A percentile compares a stretch with the other conserved stretches of the same genome.
Conservation (phyloP, 2,113 vertebrate genomes). For the Zeus faber region DNA sequence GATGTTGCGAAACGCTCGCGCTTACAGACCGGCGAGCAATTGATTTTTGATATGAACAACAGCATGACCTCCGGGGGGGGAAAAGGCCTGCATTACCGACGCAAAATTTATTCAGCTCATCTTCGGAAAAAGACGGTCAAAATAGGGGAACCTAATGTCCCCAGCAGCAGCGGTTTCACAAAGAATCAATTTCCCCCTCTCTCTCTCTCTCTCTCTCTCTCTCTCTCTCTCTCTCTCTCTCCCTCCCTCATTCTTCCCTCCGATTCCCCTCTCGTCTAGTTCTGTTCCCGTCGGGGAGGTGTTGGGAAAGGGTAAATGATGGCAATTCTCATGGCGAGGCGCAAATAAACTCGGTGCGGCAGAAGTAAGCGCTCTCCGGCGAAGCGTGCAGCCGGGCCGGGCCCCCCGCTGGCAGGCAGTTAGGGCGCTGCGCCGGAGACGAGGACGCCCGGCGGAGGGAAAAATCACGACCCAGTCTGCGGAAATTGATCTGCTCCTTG, state of each 20-base stretch:
- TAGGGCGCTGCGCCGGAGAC: conserved; percentile 71
- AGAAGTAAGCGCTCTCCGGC: conserved; percentile 77
- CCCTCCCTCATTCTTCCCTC: conserved; percentile 58
- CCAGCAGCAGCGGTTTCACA: conserved; percentile 67
- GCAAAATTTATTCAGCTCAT: conserved; percentile 71
- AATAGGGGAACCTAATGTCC: conserved; percentile 63
- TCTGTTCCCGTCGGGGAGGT: conserved; percentile 69
- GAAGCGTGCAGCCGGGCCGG: conserved; percentile 73
- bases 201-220: too few relatives aligned
- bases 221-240: too few relatives aligned
- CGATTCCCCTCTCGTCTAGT: conserved; percentile 66
- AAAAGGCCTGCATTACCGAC: conserved; percentile 42
- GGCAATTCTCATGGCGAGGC: conserved; percentile 80
- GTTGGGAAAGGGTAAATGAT: conserved; percentile 75
- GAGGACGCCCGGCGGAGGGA: conserved; percentile 77
- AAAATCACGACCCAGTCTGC: conserved; percentile 77
- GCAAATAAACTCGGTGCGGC: conserved; percentile 78
- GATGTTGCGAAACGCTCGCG: conserved; percentile 1
- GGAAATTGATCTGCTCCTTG: conserved; percentile 83
- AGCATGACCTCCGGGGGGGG: conserved; percentile 30
- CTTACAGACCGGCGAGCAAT: conserved; percentile 14
- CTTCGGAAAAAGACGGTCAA: conserved; percentile 62
- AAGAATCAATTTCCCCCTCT: conserved; percentile 74
- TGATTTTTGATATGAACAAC: conserved; percentile 33
- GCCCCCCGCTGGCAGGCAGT: conserved; percentile 75